phyloP scores from a whole-genome alignment of 2,888 invertebrate species.

The Oscheius myriophilus region DNA sequence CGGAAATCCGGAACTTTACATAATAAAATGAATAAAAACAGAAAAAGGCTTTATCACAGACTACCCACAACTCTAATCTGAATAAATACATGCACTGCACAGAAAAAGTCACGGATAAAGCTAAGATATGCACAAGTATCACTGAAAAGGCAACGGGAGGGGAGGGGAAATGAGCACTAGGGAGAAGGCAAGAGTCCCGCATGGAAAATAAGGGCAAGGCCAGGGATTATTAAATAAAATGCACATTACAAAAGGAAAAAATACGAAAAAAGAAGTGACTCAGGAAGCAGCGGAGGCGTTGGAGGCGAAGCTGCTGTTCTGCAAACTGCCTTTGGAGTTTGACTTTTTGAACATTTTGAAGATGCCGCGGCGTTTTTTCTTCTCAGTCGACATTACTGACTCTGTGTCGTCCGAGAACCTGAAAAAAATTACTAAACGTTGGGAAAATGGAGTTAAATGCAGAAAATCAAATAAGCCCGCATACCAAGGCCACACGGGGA shows the following conservation, averaged over 20 bases:
- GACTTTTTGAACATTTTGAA: constrained; percentile 36
- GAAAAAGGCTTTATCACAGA: constrained; percentile 21
- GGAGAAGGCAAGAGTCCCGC: constrained; percentile 23
- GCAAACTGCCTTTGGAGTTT: constrained; percentile 33
- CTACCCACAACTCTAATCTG: constrained; percentile 4
- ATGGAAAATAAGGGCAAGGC: constrained; percentile 15
- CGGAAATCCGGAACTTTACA: neutral
- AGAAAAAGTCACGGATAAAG: constrained; percentile 14
- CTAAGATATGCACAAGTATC: constrained; percentile 22
- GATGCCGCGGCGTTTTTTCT: constrained; percentile 27
- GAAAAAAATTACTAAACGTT: too few species aligned
- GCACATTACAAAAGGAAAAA: neutral
- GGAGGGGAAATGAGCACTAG: constrained; percentile 6
- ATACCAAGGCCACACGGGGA: neutral
- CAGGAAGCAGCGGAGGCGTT: constrained; percentile 3
- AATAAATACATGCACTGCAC: neutral
- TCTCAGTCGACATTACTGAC: constrained; percentile 25
- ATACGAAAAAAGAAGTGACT: neutral
- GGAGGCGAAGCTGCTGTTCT: constrained; percentile 17
- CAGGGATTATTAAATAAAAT: constrained; percentile 1
- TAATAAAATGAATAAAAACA: constrained; percentile 5
- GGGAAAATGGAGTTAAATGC: neutral
- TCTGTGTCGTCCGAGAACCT: constrained; percentile 27
- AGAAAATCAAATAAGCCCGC: neutral
- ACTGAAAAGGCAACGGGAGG: constrained; percentile 7